phyloP scores from a whole-genome alignment of 2,113 vertebrate genomes.

The Chamaetylas fuelleborni region DNA sequence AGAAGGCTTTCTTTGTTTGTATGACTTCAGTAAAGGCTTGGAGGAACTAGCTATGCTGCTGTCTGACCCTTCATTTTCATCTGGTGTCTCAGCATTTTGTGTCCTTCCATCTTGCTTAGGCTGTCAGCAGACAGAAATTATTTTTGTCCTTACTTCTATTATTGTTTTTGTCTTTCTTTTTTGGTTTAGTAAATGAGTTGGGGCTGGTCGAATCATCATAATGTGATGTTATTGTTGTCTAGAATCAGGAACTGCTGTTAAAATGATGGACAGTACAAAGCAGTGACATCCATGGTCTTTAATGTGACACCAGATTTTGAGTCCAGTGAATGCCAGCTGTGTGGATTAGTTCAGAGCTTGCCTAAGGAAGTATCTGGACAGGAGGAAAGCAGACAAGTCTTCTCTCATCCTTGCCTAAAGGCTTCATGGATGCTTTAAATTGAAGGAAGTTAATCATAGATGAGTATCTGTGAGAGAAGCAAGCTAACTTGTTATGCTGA shows the following conservation, averaged over 20 bases:
- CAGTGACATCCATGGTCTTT: not conserved
- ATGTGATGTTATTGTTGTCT: not conserved
- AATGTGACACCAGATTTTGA: not conserved
- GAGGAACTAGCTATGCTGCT: not conserved
- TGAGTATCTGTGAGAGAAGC: not conserved
- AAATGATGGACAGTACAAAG: not conserved
- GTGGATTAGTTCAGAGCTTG: not conserved
- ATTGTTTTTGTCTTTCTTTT: not conserved
- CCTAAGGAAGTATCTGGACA: not conserved
- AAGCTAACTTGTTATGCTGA: not conserved
- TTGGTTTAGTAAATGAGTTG: not conserved
- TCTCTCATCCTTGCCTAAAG: not conserved
- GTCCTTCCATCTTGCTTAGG: not conserved
- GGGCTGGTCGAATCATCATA: not conserved
- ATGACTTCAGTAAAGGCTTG: not conserved
- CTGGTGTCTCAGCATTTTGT: not conserved
- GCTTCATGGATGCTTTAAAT: not conserved
- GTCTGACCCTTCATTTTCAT: not conserved
- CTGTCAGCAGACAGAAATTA: not conserved
- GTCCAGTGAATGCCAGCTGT: not conserved
- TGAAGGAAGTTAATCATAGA: conserved; percentile 7
- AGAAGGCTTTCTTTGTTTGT: not conserved
- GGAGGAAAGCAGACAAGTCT: not conserved
- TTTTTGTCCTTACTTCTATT: not conserved
- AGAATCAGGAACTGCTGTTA: not conserved